phyloP scores from a whole-genome alignment of 2,797 vertebrate genomes.

The Sebastes nivosus region DNA sequence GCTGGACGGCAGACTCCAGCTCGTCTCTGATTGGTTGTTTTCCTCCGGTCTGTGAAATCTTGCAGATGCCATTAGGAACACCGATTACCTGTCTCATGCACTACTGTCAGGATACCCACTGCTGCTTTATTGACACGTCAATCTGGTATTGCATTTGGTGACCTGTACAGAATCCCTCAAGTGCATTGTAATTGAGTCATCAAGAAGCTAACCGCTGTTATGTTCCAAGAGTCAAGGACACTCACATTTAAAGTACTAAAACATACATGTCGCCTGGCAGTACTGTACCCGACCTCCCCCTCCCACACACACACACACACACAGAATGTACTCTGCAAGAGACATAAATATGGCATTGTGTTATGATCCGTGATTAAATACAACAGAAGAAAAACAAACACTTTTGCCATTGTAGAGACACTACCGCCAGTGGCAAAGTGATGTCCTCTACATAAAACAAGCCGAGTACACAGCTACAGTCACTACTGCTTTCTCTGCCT shows the following conservation, averaged over 20 bases:
- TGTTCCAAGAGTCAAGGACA: neutral
- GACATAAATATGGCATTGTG: constrained; percentile 10
- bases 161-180: neutral
- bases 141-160: neutral
- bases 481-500: constrained; percentile 28
- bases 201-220: neutral
- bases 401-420: constrained; percentile 25
- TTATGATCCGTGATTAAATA: constrained; percentile 32
- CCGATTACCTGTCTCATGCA: too few species aligned
- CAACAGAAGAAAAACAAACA: constrained; percentile 5
- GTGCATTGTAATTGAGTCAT: constrained; percentile 1
- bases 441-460: constrained; percentile 43
- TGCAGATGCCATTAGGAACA: too few species aligned
- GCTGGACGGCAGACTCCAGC: too few species aligned
- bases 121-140: neutral
- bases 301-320: neutral
- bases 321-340: neutral
- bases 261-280: neutral
- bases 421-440: constrained; percentile 52
- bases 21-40: too few species aligned
- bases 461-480: constrained; percentile 17
- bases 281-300: neutral
- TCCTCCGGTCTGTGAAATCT: too few species aligned
- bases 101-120: too few species aligned
- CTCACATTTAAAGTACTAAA: neutral